Percentiles rank a stretch among this genome's conserved stretches.
phyloP scores from a whole-genome alignment of 1,140 invertebrate species.

The Theocolax elegans region DNA sequence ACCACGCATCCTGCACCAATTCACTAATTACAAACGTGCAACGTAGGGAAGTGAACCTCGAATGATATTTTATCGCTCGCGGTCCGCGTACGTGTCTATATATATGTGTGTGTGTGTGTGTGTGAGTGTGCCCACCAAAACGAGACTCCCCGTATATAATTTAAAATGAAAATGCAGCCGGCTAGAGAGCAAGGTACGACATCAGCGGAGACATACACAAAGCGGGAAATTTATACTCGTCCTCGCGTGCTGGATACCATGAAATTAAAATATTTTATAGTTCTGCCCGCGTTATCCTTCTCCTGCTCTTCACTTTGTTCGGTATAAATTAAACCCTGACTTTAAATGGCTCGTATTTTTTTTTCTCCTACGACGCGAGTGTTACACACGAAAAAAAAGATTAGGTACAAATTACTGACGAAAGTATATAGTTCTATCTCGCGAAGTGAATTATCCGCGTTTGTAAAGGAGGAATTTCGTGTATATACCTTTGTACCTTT shows the following conservation, averaged over 20 bases:
- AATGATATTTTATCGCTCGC: constrained; percentile 26
- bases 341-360: constrained; percentile 18
- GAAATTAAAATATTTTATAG: constrained; percentile 27
- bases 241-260: constrained; percentile 9
- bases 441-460: neutral
- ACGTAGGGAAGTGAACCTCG: neutral
- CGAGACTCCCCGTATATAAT: constrained; percentile 9
- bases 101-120: no score
- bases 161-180: constrained; percentile 8
- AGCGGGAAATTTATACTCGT: constrained; percentile 9
- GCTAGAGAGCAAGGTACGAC: neutral
- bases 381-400: constrained; percentile 11
- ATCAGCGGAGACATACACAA: neutral
- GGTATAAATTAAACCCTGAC: constrained; percentile 5
- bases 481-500: no score
- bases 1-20: neutral
- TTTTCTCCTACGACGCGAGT: no score
- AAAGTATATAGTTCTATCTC: neutral
- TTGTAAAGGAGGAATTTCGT: no score
- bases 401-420: constrained; percentile 10
- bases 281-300: neutral
- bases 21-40: constrained; percentile 19
- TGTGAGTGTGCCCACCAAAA: no score
- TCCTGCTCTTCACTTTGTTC: constrained; percentile 11
- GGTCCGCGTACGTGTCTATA: neutral